Percentiles rank a stretch among this genome's conserved stretches.
Conservation (phyloP, 2,113 vertebrate genomes). For the Saguinus imperator region DNA sequence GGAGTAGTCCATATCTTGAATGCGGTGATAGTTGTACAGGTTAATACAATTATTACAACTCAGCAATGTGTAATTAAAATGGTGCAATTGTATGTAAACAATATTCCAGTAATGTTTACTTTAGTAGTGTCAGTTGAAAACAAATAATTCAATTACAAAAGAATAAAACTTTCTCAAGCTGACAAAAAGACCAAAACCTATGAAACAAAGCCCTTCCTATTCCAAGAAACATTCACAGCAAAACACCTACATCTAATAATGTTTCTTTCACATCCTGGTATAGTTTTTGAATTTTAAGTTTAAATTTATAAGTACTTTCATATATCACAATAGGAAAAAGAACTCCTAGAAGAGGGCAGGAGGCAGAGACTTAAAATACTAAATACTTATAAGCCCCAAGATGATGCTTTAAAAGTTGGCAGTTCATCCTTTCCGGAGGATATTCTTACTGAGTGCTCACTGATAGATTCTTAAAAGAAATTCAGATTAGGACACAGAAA, state of each 20-base stretch:
- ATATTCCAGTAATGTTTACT: background rate
- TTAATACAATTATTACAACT: background rate
- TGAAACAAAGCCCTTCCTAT: background rate
- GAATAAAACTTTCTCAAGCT: background rate
- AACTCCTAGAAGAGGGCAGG: background rate
- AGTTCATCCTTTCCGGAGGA: background rate
- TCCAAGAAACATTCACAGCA: background rate
- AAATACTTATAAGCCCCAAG: background rate
- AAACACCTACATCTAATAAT: background rate
- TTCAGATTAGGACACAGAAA: background rate
- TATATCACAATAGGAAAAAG: background rate
- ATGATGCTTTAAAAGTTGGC: background rate
- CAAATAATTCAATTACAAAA: background rate
- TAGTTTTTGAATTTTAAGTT: background rate
- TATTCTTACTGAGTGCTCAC: background rate
- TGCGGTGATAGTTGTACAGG: background rate
- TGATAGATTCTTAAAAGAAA: background rate
- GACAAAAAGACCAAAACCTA: background rate
- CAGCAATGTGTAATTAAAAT: background rate
- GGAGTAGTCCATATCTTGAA: background rate
- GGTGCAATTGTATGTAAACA: background rate
- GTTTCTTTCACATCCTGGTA: background rate
- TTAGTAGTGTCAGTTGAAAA: background rate
- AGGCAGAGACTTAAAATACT: background rate
- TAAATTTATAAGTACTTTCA: background rate